A percentile compares a stretch with the other conserved stretches of the same genome.
These are phyloP conservation scores for Lophotriccus pileatus DNA, from an alignment of 2,797 vertebrate genomes.

Conservation along the genomic window DNA sequence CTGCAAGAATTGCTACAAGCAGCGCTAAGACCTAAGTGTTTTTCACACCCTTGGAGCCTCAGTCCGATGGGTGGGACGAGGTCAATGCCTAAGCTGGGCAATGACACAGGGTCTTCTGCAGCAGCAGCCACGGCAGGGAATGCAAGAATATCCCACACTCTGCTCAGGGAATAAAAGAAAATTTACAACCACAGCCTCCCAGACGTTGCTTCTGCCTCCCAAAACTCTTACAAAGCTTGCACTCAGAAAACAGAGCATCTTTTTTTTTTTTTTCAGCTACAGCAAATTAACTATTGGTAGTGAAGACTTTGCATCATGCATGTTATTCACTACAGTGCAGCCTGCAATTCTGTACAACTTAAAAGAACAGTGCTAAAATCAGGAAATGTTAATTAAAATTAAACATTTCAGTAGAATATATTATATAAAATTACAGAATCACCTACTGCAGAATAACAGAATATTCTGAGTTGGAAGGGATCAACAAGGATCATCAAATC, in stretches of 20 bases:
- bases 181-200: neutral
- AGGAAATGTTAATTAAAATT: neutral
- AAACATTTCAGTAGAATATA: neutral
- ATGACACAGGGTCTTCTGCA: neutral
- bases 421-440: neutral
- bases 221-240: neutral
- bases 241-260: neutral
- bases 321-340: neutral
- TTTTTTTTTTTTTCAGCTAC: neutral
- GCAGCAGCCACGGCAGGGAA: neutral
- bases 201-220: neutral
- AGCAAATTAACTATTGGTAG: neutral
- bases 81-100: neutral
- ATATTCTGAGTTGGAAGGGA: neutral
- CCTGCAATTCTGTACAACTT: neutral
- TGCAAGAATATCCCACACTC: neutral
- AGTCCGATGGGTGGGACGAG: neutral
- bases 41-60: neutral
- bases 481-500: neutral
- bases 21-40: neutral
- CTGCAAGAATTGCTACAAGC: neutral
- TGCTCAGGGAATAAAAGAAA: neutral
- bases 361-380: neutral
- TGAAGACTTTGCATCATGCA: neutral
- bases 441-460: neutral